Evolutionary conservation across 2,888 invertebrate species (phyloP).

Genomic region (Apomyelois bistriatella): DNA sequence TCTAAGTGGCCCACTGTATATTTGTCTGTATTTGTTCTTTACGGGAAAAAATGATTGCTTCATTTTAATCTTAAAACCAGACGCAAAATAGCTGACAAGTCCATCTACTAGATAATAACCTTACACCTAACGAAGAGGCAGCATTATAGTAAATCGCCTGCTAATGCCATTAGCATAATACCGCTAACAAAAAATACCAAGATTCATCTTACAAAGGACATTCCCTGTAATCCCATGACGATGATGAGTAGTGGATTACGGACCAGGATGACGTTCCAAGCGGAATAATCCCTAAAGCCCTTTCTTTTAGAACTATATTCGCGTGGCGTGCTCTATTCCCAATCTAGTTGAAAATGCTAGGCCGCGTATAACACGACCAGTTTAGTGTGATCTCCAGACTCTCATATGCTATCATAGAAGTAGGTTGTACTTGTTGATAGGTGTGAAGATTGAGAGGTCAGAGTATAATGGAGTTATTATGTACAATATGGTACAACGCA

Average conservation of each 20-base stretch:
- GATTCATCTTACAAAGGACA: constrained; percentile 9
- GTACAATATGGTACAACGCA: not conserved
- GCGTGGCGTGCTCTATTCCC: not conserved
- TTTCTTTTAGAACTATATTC: not conserved
- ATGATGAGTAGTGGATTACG: constrained; percentile 13
- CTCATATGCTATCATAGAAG: not conserved
- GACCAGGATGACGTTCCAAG: not conserved
- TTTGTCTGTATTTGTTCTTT: too few relatives aligned
- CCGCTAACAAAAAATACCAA: constrained; percentile 9
- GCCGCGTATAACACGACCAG: constrained; percentile 2
- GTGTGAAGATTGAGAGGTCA: not conserved
- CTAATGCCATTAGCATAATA: constrained; percentile 10
- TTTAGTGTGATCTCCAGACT: not conserved
- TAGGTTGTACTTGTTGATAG: not conserved
- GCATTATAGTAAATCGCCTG: not conserved
- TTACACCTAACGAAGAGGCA: not conserved
- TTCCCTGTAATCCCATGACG: constrained; percentile 9
- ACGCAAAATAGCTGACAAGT: not conserved
- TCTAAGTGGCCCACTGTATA: too few relatives aligned
- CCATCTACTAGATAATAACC: not conserved
- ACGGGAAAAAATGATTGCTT: too few relatives aligned
- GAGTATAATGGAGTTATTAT: constrained; percentile 1
- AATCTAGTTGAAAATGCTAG: constrained; percentile 5
- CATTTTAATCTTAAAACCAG: not conserved
- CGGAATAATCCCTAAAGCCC: not conserved